Conservation (phyloP, 1,140 invertebrate species). For the Drosophila truncata region DNA sequence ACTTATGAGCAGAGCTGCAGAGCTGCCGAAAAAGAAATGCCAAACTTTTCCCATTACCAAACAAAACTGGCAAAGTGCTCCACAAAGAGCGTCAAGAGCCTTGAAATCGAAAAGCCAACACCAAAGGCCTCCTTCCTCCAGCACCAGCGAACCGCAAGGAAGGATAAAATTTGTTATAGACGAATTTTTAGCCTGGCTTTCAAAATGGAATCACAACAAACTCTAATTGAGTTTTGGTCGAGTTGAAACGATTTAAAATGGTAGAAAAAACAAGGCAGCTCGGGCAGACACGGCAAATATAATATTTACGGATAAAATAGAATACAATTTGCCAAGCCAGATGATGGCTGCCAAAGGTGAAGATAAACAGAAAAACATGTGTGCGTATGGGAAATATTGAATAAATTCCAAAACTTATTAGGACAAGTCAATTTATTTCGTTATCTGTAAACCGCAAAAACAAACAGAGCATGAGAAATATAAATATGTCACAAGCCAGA, state of each 20-base stretch:
- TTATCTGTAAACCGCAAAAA: too few relatives aligned
- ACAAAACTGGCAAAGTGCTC: constrained; percentile 48
- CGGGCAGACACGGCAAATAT: not conserved
- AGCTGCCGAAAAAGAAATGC: constrained; percentile 30
- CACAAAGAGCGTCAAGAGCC: constrained; percentile 43
- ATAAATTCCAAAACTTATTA: constrained; percentile 24
- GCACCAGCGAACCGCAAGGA: constrained; percentile 20
- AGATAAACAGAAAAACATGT: constrained; percentile 24
- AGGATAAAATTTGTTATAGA: constrained; percentile 39
- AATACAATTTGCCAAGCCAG: constrained; percentile 38
- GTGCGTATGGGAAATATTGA: constrained; percentile 12
- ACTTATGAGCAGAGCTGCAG: constrained; percentile 25
- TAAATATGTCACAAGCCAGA: not conserved
- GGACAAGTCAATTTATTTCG: not conserved
- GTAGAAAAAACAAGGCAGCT: constrained; percentile 25
- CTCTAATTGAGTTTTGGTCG: constrained; percentile 72
- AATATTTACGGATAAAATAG: constrained; percentile 40
- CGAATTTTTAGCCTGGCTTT: constrained; percentile 41
- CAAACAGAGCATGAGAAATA: not conserved
- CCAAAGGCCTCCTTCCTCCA: not conserved
- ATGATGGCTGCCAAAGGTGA: constrained; percentile 37
- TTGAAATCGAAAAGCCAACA: constrained; percentile 47
- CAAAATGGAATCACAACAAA: constrained; percentile 78
- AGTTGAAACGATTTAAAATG: constrained; percentile 64
- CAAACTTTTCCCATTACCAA: constrained; percentile 78